Evolutionary conservation across 1,140 invertebrate genomes (phyloP).

Genomic region (Brachystomella parvula): DNA sequence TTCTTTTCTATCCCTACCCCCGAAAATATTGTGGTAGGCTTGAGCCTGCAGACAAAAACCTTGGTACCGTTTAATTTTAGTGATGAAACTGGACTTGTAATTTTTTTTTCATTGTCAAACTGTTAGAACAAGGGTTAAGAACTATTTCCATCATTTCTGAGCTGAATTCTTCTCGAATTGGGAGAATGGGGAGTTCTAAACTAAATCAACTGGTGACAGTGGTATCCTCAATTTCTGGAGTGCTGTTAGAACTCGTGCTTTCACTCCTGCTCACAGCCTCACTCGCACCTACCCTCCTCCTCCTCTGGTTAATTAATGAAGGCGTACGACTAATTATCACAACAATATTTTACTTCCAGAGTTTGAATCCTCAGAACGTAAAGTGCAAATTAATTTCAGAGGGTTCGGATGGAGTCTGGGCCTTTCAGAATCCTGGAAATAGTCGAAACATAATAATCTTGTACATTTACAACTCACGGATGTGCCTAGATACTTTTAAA

Average conservation of each 20-base stretch:
- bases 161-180: no score
- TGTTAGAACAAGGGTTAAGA: no score
- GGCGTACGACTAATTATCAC: constrained; percentile 5
- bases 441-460: constrained; percentile 14
- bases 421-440: constrained; percentile 27
- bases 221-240: not conserved
- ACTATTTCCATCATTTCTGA: no score
- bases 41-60: not conserved
- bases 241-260: constrained; percentile 6
- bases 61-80: not conserved
- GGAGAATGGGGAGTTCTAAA: not conserved
- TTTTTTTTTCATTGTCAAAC: constrained; percentile 5
- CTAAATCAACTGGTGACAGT: not conserved
- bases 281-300: not conserved
- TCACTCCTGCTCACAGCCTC: constrained; percentile 5
- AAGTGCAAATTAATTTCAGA: constrained; percentile 14
- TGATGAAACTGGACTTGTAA: not conserved
- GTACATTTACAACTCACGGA: constrained; percentile 14
- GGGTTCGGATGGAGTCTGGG: constrained; percentile 33
- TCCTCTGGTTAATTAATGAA: constrained; percentile 19
- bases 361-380: not conserved
- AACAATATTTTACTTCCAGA: not conserved
- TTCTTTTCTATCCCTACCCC: not conserved
- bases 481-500: constrained; percentile 18
- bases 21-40: constrained; percentile 6